Evolutionary conservation across 1,140 invertebrate genomes (phyloP).

Genomic region (Drosophila sp.): DNA sequence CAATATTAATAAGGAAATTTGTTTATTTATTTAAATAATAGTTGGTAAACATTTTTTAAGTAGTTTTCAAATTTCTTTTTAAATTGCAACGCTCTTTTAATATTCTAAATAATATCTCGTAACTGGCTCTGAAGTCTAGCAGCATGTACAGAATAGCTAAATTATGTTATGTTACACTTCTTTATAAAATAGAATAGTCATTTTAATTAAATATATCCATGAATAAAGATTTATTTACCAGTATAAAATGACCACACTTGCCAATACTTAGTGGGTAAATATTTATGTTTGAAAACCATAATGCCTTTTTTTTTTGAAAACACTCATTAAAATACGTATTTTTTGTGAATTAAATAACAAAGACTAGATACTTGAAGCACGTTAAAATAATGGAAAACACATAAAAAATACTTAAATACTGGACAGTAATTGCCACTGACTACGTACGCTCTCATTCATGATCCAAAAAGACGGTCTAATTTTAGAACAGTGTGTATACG

Average conservation of each 20-base stretch:
- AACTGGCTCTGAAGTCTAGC: no score
- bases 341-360: constrained; percentile 12
- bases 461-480: constrained; percentile 17
- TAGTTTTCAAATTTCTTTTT: no score
- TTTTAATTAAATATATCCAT: neutral
- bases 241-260: neutral
- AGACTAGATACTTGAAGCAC: constrained; percentile 10
- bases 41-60: no score
- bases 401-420: constrained; percentile 36
- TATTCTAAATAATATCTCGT: no score
- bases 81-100: no score
- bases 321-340: constrained; percentile 18
- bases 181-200: no score
- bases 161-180: no score
- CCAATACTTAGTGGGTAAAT: constrained; percentile 15
- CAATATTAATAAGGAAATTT: no score
- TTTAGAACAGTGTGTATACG: constrained; percentile 14
- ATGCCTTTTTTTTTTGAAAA: constrained; percentile 16
- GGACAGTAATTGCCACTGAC: constrained; percentile 19
- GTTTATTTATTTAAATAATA: no score
- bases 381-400: constrained; percentile 28
- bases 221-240: neutral
- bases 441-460: constrained; percentile 32
- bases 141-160: no score
- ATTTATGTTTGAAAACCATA: constrained; percentile 15